Evolutionary conservation across 1,140 invertebrate species (phyloP).

Genomic region (Himalopsyche phryganea): DNA sequence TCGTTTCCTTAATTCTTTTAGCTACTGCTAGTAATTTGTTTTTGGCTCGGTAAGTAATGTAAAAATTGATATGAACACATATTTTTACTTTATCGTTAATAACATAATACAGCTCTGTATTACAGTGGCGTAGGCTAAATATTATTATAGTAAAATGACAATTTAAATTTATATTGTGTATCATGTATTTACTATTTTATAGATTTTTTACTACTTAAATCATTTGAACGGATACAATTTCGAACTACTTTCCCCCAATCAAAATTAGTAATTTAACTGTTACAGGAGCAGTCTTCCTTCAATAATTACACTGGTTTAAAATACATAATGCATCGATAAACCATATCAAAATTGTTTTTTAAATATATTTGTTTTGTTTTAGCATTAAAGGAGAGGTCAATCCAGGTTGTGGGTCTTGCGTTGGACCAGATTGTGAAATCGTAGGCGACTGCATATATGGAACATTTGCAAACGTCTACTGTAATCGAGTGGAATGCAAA

Average conservation of each 20-base stretch:
- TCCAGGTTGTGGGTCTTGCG: slow-evolving; percentile 13
- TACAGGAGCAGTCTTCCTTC: too few relatives aligned
- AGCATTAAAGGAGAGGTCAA: slow-evolving; percentile 24
- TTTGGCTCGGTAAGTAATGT: slow-evolving; percentile 14
- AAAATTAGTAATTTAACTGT: too few relatives aligned
- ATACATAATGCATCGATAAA: too few relatives aligned
- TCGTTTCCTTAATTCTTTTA: slow-evolving; percentile 21
- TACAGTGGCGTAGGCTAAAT: not conserved
- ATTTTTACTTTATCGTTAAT: not conserved
- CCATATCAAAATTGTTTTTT: too few relatives aligned
- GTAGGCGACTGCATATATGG: slow-evolving; percentile 20
- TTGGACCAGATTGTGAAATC: slow-evolving; percentile 19
- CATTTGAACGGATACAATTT: too few relatives aligned
- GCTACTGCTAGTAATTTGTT: slow-evolving; percentile 12
- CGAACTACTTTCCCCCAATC: too few relatives aligned
- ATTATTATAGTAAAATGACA: too few relatives aligned
- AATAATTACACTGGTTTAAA: too few relatives aligned
- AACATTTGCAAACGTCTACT: slow-evolving; percentile 17
- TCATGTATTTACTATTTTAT: too few relatives aligned
- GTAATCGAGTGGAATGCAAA: slow-evolving; percentile 15
- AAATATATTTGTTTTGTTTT: slow-evolving; percentile 13
- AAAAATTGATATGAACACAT: not conserved
- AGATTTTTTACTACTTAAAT: too few relatives aligned
- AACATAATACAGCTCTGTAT: too few relatives aligned
- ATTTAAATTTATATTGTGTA: too few relatives aligned